Percentiles rank a stretch among this genome's conserved stretches.
Conservation (phyloP, 2,113 vertebrate species). For the Probosciger aterrimus region DNA sequence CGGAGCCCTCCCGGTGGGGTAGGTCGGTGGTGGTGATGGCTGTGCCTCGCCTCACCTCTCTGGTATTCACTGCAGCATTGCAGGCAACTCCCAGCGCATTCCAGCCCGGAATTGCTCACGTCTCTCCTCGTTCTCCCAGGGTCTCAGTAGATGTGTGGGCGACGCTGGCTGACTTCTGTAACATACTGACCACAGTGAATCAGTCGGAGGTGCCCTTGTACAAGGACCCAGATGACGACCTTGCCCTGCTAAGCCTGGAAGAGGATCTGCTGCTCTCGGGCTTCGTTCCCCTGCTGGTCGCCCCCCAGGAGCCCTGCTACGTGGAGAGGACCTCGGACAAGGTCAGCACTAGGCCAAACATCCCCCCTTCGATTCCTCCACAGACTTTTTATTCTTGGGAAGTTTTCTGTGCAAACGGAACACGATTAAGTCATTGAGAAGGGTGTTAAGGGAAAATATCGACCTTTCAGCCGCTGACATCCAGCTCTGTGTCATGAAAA, state of each 20-base stretch:
- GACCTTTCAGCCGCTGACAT: conserved; percentile 95
- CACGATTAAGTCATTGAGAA: conserved; percentile 93
- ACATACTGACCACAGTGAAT: conserved; percentile 90
- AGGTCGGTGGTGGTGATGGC: conserved; percentile 9
- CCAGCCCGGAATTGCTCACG: conserved; percentile 59
- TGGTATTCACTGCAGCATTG: conserved; percentile 52
- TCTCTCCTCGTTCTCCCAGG: conserved; percentile 72
- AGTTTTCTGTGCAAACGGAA: conserved; percentile 89
- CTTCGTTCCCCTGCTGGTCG: conserved; percentile 93
- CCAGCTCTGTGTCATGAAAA: conserved; percentile 84
- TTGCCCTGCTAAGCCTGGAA: conserved; percentile 90
- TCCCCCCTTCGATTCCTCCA: conserved; percentile 70
- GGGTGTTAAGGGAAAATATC: conserved; percentile 97
- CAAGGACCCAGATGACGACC: conserved; percentile 94
- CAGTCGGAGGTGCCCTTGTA: conserved; percentile 93
- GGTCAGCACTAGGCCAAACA: conserved; percentile 79
- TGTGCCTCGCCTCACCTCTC: conserved; percentile 61
- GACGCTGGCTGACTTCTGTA: conserved; percentile 92
- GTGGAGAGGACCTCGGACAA: conserved; percentile 90
- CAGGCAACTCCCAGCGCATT: conserved; percentile 62
- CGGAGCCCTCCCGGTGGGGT: conserved; percentile 36
- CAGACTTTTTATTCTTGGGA: conserved; percentile 87
- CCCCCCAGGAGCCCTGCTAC: conserved; percentile 97
- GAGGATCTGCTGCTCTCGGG: conserved; percentile 95
- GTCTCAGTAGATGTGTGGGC: conserved; percentile 89